Conservation (phyloP, 2,888 invertebrate species). For the Hololepta plana region DNA sequence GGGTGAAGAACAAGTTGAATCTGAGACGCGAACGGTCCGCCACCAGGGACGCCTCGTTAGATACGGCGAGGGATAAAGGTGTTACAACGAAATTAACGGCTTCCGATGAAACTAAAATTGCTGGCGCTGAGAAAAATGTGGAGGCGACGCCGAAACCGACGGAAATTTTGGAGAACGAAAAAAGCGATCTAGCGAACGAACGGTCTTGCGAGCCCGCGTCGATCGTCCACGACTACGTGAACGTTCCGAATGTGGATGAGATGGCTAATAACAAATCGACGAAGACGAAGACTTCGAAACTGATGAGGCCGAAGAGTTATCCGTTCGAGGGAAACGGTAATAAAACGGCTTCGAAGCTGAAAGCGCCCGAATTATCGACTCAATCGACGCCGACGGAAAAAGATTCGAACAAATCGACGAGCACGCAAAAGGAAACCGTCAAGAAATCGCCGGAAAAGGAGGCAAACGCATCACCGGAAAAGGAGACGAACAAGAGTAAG, state of each 20-base stretch:
- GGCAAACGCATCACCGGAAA: no score
- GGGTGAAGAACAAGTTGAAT: slow-evolving; percentile 19
- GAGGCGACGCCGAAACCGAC: neutral
- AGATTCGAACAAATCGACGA: slow-evolving; percentile 5
- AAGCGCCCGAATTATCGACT: slow-evolving; percentile 18
- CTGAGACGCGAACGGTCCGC: slow-evolving; percentile 18
- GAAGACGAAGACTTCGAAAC: slow-evolving; percentile 28
- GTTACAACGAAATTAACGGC: slow-evolving; percentile 2
- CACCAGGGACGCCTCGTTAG: slow-evolving; percentile 15
- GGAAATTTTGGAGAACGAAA: slow-evolving; percentile 5
- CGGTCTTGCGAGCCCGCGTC: neutral
- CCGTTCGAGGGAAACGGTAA: slow-evolving; percentile 28
- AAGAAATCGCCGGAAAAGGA: slow-evolving; percentile 20
- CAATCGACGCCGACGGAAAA: slow-evolving; percentile 11
- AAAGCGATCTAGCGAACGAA: slow-evolving; percentile 2
- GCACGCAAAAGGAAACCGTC: slow-evolving; percentile 9
- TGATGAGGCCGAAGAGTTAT: slow-evolving; percentile 37
- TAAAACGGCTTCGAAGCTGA: slow-evolving; percentile 4
- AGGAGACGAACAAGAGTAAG: slow-evolving; percentile 8
- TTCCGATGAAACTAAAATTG: neutral
- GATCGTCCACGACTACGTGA: slow-evolving; percentile 19
- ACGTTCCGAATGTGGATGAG: slow-evolving; percentile 12
- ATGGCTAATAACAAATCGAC: no score
- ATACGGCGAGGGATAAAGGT: neutral
- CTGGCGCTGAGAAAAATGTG: slow-evolving; percentile 3